Base-by-base conservation (phyloP, 2,113 vertebrate genomes). In the Microtus ochrogaster region DNA sequence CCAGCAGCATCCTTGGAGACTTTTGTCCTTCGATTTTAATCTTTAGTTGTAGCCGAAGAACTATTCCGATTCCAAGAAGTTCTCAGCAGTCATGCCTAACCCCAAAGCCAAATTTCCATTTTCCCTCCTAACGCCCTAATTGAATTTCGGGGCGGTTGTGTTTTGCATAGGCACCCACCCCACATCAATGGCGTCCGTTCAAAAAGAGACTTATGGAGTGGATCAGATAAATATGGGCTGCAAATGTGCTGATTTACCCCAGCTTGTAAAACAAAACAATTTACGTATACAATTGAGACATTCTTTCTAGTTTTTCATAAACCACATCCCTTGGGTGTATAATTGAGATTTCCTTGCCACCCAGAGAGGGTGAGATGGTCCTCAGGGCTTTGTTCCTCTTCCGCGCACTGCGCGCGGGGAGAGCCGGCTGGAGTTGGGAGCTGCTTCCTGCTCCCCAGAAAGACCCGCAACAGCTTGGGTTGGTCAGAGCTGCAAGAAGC, bases 311-410 rank as follows among this genome's bases (percentile, higher is more conserved):
- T 98, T 97, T 77, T 81, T 97, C 98, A 98, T 77, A 96, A 99
- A 99, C 99, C 99, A 98, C 99, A 99, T 98, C 98, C 98, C 98
- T 98, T 96, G 97, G 98, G 98, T 98, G 98, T 96, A 97, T 98
- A 98, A 98, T 98, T 98, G 98, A 98, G 97, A 98, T 98, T 98
- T 98, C 98, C 97, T 98, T 97, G 88, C 98, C 98, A 98, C 98
- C 98, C 98, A 97, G 98, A 90, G 98, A 97, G 0, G 95, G 97
- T 81, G 36, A 94, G 98, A 98, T 97, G 98, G 97, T 89, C 98
- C 92, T 93, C 96, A 17, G 96, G 97, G 97, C 97, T 96, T 97
- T 98, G 98, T 98, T 98, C 98, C 97, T 83, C 96, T 94, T 96
- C 94, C 97, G 98, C 97, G 19, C 49, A 2, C 49, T 49, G 49